Evolutionary conservation across 2,888 invertebrate species (phyloP), one percentile per base, ranked within the genome.

Genomic region (Thera britannica): DNA sequence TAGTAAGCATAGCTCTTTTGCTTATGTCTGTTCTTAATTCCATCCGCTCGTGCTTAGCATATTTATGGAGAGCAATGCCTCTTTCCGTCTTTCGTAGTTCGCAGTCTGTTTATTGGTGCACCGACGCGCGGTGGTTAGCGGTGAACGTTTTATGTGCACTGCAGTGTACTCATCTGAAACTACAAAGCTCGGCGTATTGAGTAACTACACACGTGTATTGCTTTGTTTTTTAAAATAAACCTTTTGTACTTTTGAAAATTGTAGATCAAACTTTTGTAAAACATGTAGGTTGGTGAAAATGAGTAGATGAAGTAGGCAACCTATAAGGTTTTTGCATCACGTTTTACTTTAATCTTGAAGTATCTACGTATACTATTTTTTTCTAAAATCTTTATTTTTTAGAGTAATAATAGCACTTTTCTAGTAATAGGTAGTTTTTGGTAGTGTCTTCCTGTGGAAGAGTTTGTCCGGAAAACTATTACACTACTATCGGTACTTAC

Each of bases 21-120:
- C 23, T 51, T 12, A 51, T 12, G 51, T 23, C 51, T 51, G 48
- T 62, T 54, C 12, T 54, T 35, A 41, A 4, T 38, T 49, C 59
- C 8, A 77, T 56, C 70, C 66, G 12, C 11, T 62, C 79, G 73
- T 80, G 81, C 78, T 79, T 62, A 62, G 34, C n/a, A 51, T 82
- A 81, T 81, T 81, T 78, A 76, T 77, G 79, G 69, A 63, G 44
- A 48, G 46, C 71, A 65, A 66, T 74, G 72, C 77, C 73, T 77
- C 72, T 71, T 65, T 74, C 71, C 77, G 72, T 77, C 72, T 71
- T 65, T 74, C 71, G 68, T 63, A 75, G 67, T 72, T 75, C 62
- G 75, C 72, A 77, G 75, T 77, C 68, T 78, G 77, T 80, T 82
- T 82, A 75, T 79, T 79, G 76, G 79, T 75, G 69, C 71, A 74